phyloP scores from a whole-genome alignment of 2,888 invertebrate species.

The Pyrgus malvae region DNA sequence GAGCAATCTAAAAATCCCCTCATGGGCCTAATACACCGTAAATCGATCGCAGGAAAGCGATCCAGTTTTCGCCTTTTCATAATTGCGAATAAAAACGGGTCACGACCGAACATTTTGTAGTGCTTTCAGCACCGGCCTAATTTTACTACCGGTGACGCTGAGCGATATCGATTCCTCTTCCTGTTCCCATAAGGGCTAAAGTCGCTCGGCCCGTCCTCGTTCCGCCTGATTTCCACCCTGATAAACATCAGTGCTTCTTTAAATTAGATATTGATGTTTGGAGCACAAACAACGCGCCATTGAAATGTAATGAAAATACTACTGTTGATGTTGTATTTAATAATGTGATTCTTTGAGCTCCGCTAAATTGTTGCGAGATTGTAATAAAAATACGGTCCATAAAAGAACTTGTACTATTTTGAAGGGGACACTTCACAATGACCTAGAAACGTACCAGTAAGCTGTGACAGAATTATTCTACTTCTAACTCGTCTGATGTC shows the following conservation, averaged over 20 bases:
- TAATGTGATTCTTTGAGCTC: constrained; percentile 28
- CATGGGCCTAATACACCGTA: too few species aligned
- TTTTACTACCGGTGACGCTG: constrained; percentile 27
- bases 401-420: background rate
- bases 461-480: too few species aligned
- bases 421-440: background rate
- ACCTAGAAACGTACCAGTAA: background rate
- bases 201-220: constrained; percentile 33
- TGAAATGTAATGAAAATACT: constrained; percentile 33
- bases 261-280: constrained; percentile 53
- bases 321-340: constrained; percentile 36
- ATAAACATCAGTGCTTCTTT: constrained; percentile 59
- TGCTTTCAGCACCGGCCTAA: constrained; percentile 34
- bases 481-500: too few species aligned
- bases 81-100: constrained; percentile 40
- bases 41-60: constrained; percentile 37
- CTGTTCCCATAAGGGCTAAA: constrained; percentile 50
- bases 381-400: background rate
- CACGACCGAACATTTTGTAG: constrained; percentile 35
- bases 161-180: constrained; percentile 39
- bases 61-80: constrained; percentile 40
- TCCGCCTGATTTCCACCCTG: constrained; percentile 45
- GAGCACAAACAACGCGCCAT: constrained; percentile 30
- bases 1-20: too few species aligned
- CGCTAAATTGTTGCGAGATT: background rate